Conservation (phyloP, 2,113 vertebrate species). For the Coracopsis vasa region DNA sequence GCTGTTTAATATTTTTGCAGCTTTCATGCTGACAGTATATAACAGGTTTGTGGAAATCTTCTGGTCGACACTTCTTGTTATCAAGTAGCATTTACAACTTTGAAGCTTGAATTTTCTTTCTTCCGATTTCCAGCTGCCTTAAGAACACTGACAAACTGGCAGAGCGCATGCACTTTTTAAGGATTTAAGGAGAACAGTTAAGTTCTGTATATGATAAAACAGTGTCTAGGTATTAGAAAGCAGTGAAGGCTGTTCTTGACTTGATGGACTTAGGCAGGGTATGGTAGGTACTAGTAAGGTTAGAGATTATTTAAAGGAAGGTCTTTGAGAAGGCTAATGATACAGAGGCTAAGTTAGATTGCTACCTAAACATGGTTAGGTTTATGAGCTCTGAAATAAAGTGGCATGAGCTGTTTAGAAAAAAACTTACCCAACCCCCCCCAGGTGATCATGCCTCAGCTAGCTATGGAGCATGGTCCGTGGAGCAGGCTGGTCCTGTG, state of each 20-base stretch:
- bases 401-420: background rate
- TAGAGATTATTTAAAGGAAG: background rate
- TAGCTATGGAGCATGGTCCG: background rate
- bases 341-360: background rate
- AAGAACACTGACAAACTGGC: background rate
- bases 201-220: background rate
- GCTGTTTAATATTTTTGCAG: background rate
- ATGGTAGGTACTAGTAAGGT: background rate
- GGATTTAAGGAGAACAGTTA: background rate
- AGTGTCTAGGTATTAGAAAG: background rate
- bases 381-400: background rate
- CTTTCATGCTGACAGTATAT: background rate
- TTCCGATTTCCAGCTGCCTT: background rate
- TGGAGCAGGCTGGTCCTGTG: background rate
- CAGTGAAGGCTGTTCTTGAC: background rate
- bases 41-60: background rate
- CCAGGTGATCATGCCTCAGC: background rate
- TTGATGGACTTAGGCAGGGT: background rate
- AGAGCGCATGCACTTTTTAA: background rate
- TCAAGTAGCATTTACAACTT: background rate
- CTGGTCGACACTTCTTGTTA: background rate
- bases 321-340: background rate
- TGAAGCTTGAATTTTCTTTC: background rate
- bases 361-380: background rate
- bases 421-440: background rate